Conservation (phyloP, 2,113 vertebrate genomes). For the Albula glossodonta region DNA sequence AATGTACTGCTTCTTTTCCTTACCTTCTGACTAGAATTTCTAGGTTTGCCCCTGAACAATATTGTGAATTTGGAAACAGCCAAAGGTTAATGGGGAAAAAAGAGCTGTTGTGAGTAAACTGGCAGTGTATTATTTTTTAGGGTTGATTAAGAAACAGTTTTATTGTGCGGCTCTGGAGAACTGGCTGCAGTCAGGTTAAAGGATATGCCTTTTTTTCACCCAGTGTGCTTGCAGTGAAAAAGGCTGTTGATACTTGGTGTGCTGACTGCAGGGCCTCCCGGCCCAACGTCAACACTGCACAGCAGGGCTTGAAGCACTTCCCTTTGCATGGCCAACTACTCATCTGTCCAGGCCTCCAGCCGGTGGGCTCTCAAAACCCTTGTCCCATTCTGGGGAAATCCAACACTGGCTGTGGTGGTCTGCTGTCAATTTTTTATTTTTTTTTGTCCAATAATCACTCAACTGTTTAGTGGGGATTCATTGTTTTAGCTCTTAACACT, state of each 20-base stretch:
- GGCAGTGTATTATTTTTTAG: background rate
- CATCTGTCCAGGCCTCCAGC: background rate
- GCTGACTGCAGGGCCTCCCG: background rate
- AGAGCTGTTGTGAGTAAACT: background rate
- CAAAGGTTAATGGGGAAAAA: no score
- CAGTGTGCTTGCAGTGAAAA: background rate
- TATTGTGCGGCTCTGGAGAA: background rate
- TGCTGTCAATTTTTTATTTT: no score
- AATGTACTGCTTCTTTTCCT: no score
- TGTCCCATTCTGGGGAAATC: no score
- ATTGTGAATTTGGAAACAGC: background rate
- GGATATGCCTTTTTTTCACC: background rate
- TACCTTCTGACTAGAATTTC: background rate
- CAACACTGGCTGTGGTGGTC: no score
- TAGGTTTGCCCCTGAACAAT: background rate
- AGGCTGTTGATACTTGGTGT: background rate
- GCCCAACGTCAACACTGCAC: background rate
- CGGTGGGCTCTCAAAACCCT: background rate
- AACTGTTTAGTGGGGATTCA: no score
- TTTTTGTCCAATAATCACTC: no score
- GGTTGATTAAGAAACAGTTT: background rate
- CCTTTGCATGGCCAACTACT: background rate
- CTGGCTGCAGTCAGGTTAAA: background rate
- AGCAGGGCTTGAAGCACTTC: background rate
- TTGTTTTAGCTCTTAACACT: background rate